Evolutionary conservation across 1,140 invertebrate genomes (phyloP), one percentile per base, ranked within the genome.

Genomic region (Argopecten irradians): DNA sequence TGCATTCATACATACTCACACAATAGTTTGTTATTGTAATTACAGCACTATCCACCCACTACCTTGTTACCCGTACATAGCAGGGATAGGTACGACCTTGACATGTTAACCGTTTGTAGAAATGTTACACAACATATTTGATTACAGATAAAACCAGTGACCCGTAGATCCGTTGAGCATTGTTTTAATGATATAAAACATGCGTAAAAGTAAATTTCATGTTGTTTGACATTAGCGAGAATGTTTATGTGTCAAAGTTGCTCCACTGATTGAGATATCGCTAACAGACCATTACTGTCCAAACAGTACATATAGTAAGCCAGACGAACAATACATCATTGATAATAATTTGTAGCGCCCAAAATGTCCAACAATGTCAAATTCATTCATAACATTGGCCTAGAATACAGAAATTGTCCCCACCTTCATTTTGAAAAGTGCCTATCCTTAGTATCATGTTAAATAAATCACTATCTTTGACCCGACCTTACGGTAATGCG

Each of bases 131-230:
- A 16, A 5, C 5, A 1, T 22, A 71, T 71, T 71, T 71, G 55
- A 28, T 71, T 71, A 71, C 55, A 71, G 55, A 71, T 71, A 71
- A 71, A 71, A n/a, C n/a, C 5, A n/a, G 16, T 28, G 55, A 71
- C 55, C 55, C 22, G n/a, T 71, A 28, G 55, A 71, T 71, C 55
- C 55, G 55, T 22, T n/a, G 55, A n/a, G 55, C 11, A 28, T 71
- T 71, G 55, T 28, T 5, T 71, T n/a, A 16, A 71, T 28, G 8
- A 22, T 71, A 28, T 16, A 71, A 71, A 28, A 71, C n/a, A 71
- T 71, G 22, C 55, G 55, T n/a, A 71, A 71, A 71, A 71, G 55
- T 71, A n/a, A 71, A 71, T 71, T 28, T n/a, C 55, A 71, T 71
- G 55, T 71, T 5, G 5, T 28, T 71, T 28, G 22, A 8, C 55